Evolutionary conservation across 1,140 invertebrate species (phyloP).

Genomic region (Achroia grisella): DNA sequence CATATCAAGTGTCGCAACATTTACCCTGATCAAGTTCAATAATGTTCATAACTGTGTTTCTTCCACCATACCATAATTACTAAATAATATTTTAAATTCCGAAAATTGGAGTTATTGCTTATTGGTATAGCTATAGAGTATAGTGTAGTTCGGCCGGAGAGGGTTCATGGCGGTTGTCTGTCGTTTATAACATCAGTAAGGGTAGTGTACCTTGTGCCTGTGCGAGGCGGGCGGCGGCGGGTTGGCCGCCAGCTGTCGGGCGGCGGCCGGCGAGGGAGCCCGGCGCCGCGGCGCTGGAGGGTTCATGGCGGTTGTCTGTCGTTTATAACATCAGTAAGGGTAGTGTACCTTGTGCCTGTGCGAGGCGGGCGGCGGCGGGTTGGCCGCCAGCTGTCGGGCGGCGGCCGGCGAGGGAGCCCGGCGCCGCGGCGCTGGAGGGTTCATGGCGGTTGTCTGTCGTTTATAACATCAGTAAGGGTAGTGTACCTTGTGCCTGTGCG

Average conservation of each 20-base stretch:
- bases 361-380: slow-evolving; percentile 67
- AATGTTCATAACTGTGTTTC: too few relatives aligned
- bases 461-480: too few relatives aligned
- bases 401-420: slow-evolving; percentile 66
- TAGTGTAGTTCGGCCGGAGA: not conserved
- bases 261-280: slow-evolving; percentile 65
- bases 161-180: not conserved
- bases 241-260: slow-evolving; percentile 69
- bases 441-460: slow-evolving; percentile 81
- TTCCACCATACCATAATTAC: too few relatives aligned
- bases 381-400: slow-evolving; percentile 63
- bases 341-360: slow-evolving; percentile 49
- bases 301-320: not conserved
- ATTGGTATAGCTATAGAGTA: slow-evolving; percentile 2
- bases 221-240: slow-evolving; percentile 60
- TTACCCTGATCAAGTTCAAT: too few relatives aligned
- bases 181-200: too few relatives aligned
- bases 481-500: slow-evolving; percentile 46
- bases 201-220: slow-evolving; percentile 48
- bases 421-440: slow-evolving; percentile 78
- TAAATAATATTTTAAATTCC: too few relatives aligned
- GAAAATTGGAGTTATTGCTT: too few relatives aligned
- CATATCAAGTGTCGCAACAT: too few relatives aligned
- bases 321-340: too few relatives aligned
- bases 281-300: slow-evolving; percentile 35